Evolutionary conservation across 1,140 invertebrate species (phyloP), one percentile per base, ranked within the genome.

Genomic region (Penaeus indicus): DNA sequence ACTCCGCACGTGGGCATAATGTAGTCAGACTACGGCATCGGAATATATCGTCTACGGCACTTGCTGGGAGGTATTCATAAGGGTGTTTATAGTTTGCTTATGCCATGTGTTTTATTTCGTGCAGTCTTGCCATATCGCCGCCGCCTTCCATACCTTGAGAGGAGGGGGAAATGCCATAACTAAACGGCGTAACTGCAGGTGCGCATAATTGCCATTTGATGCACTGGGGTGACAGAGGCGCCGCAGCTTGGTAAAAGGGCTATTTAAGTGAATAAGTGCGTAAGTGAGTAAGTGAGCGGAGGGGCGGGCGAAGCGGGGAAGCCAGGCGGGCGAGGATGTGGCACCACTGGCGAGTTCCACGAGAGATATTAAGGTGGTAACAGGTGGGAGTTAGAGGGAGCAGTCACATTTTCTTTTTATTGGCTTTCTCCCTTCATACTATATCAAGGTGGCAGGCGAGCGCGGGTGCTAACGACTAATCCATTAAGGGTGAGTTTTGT

Each of bases 371-470:
- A 86, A 86, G 85, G 78, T 67, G 85, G 85, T 86, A 86, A 86
- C 85, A 86, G 85, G 85, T 86, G 85, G 77, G 72, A 86, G 77
- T 86, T 86, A 86, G 79, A 81, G 85, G 77, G 62, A 86, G 72
- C 61, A 86, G 85, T 80, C 85, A 86, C 85, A 86, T 86, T 86
- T 80, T 80, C 79, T 86, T 86, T 86, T 86, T 86, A 86, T 86
- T 86, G 85, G 85, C 85, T 79, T 63, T 38, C 78, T 67, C 78
- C 85, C 60, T 86, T 79, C 78, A 62, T 86, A 69, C 85, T 86
- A 86, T 81, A 86, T 86, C 63, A 80, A 61, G 85, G 85, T 11
- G 62, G 84, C 21, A 78, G 61, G 77, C 61, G 77, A 78, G 38
- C 54, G 60, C 32, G 19, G 78, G 78, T 80, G 78, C 27, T 80